A percentile compares a stretch with the other conserved stretches of the same genome.
Evolutionary conservation across 2,797 vertebrate species (phyloP).

Genomic region (Echiichthys vipera): DNA sequence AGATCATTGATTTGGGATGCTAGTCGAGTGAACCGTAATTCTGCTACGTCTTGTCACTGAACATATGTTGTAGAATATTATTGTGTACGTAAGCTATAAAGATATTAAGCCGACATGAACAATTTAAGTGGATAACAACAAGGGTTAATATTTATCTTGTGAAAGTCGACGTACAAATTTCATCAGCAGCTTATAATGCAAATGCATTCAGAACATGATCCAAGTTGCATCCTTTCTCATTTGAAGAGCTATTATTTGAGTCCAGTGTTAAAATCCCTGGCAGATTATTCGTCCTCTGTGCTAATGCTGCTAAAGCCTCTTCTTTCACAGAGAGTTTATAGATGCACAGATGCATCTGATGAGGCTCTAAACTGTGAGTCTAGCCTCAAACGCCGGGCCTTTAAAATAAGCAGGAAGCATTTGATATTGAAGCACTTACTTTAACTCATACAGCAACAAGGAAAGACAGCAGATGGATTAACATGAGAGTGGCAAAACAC

Average conservation of each 20-base stretch:
- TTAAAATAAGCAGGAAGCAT: not conserved
- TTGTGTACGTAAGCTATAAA: no score
- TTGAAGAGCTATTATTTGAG: slow-evolving; percentile 39
- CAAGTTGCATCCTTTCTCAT: slow-evolving; percentile 14
- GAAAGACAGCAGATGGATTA: slow-evolving; percentile 8
- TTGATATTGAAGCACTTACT: slow-evolving; percentile 2
- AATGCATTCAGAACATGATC: slow-evolving; percentile 26
- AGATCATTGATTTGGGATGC: not conserved
- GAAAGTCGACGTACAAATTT: not conserved
- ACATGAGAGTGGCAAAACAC: no score
- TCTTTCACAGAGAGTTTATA: slow-evolving; percentile 17
- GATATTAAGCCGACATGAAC: not conserved
- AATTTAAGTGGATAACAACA: not conserved
- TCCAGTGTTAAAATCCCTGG: slow-evolving; percentile 12
- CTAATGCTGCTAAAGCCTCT: slow-evolving; percentile 29
- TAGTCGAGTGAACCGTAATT: not conserved
- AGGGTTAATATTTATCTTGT: not conserved
- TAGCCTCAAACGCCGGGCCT: not conserved
- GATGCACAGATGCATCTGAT: slow-evolving; percentile 23
- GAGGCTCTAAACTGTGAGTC: slow-evolving; percentile 3
- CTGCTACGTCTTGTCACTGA: not conserved
- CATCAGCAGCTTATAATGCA: slow-evolving; percentile 14
- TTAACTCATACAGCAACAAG: slow-evolving; percentile 1
- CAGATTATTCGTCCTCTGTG: slow-evolving; percentile 24
- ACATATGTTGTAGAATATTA: not conserved